Conservation (phyloP, 2,797 vertebrate species). For the Sciurus carolinensis region DNA sequence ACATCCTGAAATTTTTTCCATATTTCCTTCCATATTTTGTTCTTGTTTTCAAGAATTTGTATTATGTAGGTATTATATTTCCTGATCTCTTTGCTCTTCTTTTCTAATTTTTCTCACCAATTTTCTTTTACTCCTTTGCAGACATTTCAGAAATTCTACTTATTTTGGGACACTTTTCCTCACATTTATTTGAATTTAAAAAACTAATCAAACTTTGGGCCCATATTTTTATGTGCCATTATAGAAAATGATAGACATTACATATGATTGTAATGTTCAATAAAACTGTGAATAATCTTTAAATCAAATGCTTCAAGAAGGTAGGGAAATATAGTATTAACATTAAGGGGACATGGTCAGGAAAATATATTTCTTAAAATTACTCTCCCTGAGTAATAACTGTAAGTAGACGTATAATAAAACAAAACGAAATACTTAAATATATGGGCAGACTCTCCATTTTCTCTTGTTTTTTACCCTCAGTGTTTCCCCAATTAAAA, state of each 20-base stretch:
- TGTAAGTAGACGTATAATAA: neutral
- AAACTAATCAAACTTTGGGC: neutral
- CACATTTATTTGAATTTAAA: constrained; percentile 31
- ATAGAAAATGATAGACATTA: neutral
- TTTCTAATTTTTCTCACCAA: neutral
- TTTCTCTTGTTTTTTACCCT: neutral
- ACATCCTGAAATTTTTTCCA: neutral
- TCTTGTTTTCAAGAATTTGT: neutral
- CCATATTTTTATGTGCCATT: neutral
- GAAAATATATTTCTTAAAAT: neutral
- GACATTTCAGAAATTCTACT: neutral
- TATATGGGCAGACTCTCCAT: neutral
- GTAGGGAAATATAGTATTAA: neutral
- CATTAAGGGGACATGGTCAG: neutral
- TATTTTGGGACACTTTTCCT: neutral
- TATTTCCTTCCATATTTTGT: neutral
- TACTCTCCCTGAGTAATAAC: neutral
- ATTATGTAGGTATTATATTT: neutral
- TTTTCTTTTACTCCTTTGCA: neutral
- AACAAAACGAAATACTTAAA: constrained; percentile 38
- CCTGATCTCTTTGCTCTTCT: neutral
- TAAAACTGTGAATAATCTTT: neutral
- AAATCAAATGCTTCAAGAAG: neutral
- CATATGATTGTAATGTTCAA: neutral
- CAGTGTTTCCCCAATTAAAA: constrained; percentile 32